Evolutionary conservation across 2,797 vertebrate genomes (phyloP).

Genomic region (Furcifer pardalis): DNA sequence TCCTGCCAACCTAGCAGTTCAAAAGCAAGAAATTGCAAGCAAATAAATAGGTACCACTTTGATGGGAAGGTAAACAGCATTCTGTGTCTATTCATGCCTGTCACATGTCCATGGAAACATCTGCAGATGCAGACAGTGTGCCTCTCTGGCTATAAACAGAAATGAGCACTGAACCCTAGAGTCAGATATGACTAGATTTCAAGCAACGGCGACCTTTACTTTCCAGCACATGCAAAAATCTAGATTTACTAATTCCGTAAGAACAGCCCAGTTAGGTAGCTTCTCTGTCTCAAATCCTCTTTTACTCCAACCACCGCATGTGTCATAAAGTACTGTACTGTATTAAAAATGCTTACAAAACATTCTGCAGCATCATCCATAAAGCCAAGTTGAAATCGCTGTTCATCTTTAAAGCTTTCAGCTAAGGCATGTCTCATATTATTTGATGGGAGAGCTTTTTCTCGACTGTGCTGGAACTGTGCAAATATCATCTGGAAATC

Average conservation of each 20-base stretch:
- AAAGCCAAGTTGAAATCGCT: slow-evolving; percentile 96
- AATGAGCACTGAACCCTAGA: no score
- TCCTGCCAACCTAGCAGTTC: no score
- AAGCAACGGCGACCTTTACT: no score
- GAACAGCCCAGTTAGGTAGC: background rate
- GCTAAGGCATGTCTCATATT: slow-evolving; percentile 96
- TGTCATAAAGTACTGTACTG: background rate
- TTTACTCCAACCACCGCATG: background rate
- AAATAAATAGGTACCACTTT: no score
- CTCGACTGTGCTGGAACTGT: slow-evolving; percentile 95
- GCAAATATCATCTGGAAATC: slow-evolving; percentile 89
- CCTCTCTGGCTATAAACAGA: no score
- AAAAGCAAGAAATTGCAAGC: no score
- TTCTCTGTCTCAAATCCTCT: background rate
- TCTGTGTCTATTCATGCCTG: no score
- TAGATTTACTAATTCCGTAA: background rate
- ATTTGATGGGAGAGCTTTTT: slow-evolving; percentile 94
- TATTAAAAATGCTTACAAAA: slow-evolving; percentile 88
- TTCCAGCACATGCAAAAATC: background rate
- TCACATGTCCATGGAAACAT: no score
- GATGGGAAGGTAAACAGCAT: no score
- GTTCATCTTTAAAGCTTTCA: slow-evolving; percentile 97
- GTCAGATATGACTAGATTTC: no score
- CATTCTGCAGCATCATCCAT: slow-evolving; percentile 99
- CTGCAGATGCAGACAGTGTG: no score